Evolutionary conservation across 2,888 invertebrate species (phyloP).

Genomic region (Melipona beecheii): DNA sequence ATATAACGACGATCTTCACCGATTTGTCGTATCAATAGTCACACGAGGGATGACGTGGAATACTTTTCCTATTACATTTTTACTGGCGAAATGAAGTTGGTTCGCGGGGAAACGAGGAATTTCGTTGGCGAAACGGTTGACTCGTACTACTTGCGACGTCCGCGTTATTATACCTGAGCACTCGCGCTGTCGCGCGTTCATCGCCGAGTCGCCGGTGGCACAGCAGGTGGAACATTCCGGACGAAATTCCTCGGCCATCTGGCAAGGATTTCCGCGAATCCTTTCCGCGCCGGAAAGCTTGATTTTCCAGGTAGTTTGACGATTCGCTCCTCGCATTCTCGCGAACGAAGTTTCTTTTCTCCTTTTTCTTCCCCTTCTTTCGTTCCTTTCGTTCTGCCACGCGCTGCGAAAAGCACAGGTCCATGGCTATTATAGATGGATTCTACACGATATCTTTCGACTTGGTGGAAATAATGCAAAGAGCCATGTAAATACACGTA

Average conservation of each 20-base stretch:
- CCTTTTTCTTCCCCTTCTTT: too few species aligned
- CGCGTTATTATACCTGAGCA: not conserved
- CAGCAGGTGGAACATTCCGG: not conserved
- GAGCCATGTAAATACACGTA: too few species aligned
- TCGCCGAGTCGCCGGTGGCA: not conserved
- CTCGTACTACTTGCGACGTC: slow-evolving; percentile 10
- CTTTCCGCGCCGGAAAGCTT: not conserved
- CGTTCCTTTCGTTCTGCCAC: too few species aligned
- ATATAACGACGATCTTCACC: too few species aligned
- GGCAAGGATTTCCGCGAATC: slow-evolving; percentile 4
- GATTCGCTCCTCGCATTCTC: not conserved
- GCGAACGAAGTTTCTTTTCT: not conserved
- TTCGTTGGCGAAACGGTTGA: slow-evolving; percentile 6
- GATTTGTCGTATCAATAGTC: too few species aligned
- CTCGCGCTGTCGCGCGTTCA: not conserved
- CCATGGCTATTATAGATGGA: too few species aligned
- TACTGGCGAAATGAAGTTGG: not conserved
- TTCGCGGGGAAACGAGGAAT: not conserved
- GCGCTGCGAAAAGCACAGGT: too few species aligned
- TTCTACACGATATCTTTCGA: too few species aligned
- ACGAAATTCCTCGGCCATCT: slow-evolving; percentile 1
- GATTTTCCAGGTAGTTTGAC: slow-evolving; percentile 12
- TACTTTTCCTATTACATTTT: too few species aligned
- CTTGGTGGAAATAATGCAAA: too few species aligned
- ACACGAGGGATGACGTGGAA: too few species aligned